A percentile compares a stretch with the other conserved stretches of the same genome.
These are phyloP conservation scores for Anguilla obscura DNA, from an alignment of 2,797 vertebrate genomes.

Conservation along the genomic window DNA sequence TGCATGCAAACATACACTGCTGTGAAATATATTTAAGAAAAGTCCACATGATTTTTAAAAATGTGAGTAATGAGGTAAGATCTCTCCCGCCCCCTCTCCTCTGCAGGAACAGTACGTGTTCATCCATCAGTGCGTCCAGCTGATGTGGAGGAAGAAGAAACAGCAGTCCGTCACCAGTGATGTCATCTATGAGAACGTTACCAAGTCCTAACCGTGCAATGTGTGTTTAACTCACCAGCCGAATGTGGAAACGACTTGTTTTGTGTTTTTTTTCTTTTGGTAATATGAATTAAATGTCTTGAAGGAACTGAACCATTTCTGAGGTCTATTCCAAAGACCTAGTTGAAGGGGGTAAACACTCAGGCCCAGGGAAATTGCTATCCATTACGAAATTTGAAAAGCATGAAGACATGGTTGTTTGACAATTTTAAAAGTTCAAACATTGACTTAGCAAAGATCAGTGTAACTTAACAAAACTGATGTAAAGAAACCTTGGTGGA, in stretches of 20 bases:
- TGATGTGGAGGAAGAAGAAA: conserved; percentile 96
- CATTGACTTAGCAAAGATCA: neutral
- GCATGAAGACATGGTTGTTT: too few species aligned
- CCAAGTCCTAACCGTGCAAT: conserved; percentile 81
- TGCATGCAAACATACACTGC: too few species aligned
- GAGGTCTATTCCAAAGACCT: too few species aligned
- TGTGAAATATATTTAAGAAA: too few species aligned
- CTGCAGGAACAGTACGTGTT: conserved; percentile 94
- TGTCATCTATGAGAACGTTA: conserved; percentile 93
- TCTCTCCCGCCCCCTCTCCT: conserved; percentile 20
- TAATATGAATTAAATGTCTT: too few species aligned
- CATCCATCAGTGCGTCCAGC: conserved; percentile 92
- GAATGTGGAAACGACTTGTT: neutral
- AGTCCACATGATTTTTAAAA: too few species aligned
- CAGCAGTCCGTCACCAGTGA: conserved; percentile 87
- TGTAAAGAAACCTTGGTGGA: neutral
- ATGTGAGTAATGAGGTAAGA: neutral
- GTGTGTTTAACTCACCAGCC: conserved; percentile 40
- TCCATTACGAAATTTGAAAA: too few species aligned
- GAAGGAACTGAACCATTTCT: too few species aligned
- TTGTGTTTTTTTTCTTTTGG: too few species aligned
- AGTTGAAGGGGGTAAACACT: too few species aligned
- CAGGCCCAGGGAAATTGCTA: too few species aligned
- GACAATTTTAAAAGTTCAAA: too few species aligned
- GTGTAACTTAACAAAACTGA: neutral